Percentiles rank a stretch among this genome's conserved stretches.
Conservation (phyloP, 2,888 invertebrate species). For the Neoaliturus tenellus region DNA sequence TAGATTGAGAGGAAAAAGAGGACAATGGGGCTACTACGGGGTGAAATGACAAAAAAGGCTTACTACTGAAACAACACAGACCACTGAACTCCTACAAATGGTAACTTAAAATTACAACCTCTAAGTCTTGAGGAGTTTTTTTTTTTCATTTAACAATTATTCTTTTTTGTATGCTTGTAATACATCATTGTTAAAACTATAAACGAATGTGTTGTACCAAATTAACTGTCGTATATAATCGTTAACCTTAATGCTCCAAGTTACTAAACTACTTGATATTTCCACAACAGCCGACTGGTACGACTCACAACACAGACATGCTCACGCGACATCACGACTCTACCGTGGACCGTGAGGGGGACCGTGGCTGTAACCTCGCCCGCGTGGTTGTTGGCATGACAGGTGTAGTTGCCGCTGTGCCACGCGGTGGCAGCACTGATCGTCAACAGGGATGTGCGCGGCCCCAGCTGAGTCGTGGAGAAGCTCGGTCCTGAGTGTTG, state of each 20-base stretch:
- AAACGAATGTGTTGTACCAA: too few relatives aligned
- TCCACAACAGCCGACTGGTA: too few relatives aligned
- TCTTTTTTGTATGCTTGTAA: too few relatives aligned
- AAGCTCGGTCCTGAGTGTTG: constrained; percentile 56
- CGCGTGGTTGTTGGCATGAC: constrained; percentile 71
- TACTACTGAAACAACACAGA: constrained; percentile 26
- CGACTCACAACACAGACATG: constrained; percentile 25
- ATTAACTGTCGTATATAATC: too few relatives aligned
- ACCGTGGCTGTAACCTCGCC: constrained; percentile 70
- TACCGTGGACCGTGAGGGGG: constrained; percentile 69
- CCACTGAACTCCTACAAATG: not conserved
- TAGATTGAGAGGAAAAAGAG: constrained; percentile 12
- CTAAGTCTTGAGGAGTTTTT: too few relatives aligned
- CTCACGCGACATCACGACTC: constrained; percentile 19
- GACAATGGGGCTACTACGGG: constrained; percentile 5
- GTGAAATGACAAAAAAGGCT: not conserved
- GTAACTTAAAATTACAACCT: not conserved
- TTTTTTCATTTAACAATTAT: too few relatives aligned
- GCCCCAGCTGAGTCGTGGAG: constrained; percentile 22
- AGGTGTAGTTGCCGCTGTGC: constrained; percentile 71
- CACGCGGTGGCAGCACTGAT: constrained; percentile 69
- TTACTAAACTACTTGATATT: too few relatives aligned
- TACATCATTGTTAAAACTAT: too few relatives aligned
- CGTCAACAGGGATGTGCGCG: constrained; percentile 62
- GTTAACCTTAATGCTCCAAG: too few relatives aligned